Percentiles rank a stretch among this genome's conserved stretches.
These are phyloP conservation scores for Harpalus rubripes DNA, from an alignment of 2,888 invertebrate species.

Conservation along the genomic window DNA sequence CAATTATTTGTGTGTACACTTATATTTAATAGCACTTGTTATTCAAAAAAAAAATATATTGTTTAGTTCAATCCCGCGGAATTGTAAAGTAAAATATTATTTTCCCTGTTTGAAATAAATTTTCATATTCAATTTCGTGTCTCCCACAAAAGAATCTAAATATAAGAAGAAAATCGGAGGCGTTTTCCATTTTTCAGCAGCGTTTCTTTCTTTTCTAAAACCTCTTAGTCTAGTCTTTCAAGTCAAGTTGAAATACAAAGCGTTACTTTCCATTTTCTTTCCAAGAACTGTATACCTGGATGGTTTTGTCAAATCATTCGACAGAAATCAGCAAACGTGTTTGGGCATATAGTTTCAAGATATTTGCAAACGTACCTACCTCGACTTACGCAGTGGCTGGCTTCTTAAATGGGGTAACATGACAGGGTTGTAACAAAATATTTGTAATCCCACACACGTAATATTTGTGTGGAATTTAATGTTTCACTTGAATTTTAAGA, in stretches of 20 bases:
- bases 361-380: no score
- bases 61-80: no score
- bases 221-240: neutral
- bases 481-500: no score
- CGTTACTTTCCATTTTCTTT: neutral
- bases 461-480: no score
- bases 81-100: slow-evolving; percentile 1
- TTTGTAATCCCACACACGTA: no score
- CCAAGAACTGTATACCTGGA: neutral
- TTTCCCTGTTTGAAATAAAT: neutral
- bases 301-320: neutral
- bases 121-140: neutral
- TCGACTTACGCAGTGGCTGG: no score
- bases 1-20: no score
- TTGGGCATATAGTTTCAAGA: no score
- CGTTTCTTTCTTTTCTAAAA: neutral
- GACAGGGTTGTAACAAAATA: no score
- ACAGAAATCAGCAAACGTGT: neutral
- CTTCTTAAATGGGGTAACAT: no score
- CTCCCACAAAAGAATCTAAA: neutral
- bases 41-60: no score
- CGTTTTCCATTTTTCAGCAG: neutral
- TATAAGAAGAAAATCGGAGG: neutral
- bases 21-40: no score
- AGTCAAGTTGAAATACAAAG: neutral